Evolutionary conservation across 2,888 invertebrate genomes (phyloP).

Genomic region (Chirona hameri): DNA sequence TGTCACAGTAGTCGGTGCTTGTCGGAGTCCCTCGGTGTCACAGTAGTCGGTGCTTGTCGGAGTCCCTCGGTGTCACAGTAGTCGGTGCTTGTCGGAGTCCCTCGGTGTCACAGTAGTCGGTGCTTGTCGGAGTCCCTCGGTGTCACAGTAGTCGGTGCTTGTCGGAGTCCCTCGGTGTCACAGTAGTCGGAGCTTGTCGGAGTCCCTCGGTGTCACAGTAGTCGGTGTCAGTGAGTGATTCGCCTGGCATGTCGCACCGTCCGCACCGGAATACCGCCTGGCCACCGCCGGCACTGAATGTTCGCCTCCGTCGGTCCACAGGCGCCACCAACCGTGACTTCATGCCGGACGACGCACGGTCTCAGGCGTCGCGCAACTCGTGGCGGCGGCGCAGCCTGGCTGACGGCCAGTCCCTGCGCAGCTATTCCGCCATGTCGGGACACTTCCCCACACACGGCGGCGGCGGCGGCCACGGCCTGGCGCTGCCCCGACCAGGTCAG

Average conservation of each 20-base stretch:
- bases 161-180: not conserved
- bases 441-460: slow-evolving; percentile 43
- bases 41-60: not conserved
- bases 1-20: not conserved
- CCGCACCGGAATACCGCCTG: too few relatives aligned
- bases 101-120: too few relatives aligned
- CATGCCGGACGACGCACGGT: slow-evolving; percentile 67
- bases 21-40: not conserved
- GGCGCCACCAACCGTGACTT: slow-evolving; percentile 49
- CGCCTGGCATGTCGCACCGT: too few relatives aligned
- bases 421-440: slow-evolving; percentile 72
- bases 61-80: not conserved
- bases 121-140: not conserved
- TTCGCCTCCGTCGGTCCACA: not conserved
- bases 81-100: not conserved
- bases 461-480: slow-evolving; percentile 64
- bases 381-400: slow-evolving; percentile 62
- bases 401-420: slow-evolving; percentile 85
- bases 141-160: not conserved
- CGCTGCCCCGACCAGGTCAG: slow-evolving; percentile 68
- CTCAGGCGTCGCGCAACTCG: slow-evolving; percentile 58
- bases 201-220: not conserved
- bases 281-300: too few relatives aligned
- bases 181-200: not conserved
- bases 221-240: too few relatives aligned